Percentiles rank a stretch among this genome's conserved stretches.
Evolutionary conservation across 1,140 invertebrate species (phyloP).

Genomic region (Ectropis grisescens): DNA sequence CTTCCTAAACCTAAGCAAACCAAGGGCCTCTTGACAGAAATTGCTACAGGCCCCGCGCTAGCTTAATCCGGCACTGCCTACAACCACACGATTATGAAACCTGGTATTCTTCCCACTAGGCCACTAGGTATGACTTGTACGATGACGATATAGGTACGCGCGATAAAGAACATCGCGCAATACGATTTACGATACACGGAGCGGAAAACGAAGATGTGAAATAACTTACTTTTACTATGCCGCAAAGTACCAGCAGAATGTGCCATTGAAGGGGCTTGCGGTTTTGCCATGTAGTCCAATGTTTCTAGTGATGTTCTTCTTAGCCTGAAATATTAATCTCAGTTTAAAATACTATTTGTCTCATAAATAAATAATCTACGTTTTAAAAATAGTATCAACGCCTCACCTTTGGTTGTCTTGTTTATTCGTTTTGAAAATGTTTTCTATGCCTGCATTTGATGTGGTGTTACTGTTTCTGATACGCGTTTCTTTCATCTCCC

Average conservation of each 20-base stretch:
- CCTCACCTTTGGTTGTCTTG: slow-evolving; percentile 30
- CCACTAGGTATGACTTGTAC: no score
- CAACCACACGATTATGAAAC: no score
- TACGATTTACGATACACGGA: no score
- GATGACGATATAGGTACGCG: no score
- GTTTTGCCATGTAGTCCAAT: slow-evolving; percentile 35
- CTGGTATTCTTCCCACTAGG: no score
- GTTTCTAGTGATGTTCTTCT: slow-evolving; percentile 48
- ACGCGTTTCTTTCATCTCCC: slow-evolving; percentile 55
- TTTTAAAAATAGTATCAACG: no score
- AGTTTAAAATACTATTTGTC: slow-evolving; percentile 1
- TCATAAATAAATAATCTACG: background rate
- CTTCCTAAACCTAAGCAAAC: no score
- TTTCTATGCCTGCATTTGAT: slow-evolving; percentile 16
- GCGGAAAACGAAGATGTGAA: no score
- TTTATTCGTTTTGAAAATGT: slow-evolving; percentile 20
- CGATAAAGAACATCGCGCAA: no score
- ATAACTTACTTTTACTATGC: slow-evolving; percentile 30
- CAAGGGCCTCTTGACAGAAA: no score
- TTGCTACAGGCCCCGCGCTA: no score
- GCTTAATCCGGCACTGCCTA: no score
- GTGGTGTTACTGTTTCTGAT: slow-evolving; percentile 31
- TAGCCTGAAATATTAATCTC: slow-evolving; percentile 17
- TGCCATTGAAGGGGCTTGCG: slow-evolving; percentile 29
- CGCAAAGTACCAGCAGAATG: slow-evolving; percentile 52